phyloP scores from a whole-genome alignment of 2,797 vertebrate genomes.

The Atherinosoma microstoma region DNA sequence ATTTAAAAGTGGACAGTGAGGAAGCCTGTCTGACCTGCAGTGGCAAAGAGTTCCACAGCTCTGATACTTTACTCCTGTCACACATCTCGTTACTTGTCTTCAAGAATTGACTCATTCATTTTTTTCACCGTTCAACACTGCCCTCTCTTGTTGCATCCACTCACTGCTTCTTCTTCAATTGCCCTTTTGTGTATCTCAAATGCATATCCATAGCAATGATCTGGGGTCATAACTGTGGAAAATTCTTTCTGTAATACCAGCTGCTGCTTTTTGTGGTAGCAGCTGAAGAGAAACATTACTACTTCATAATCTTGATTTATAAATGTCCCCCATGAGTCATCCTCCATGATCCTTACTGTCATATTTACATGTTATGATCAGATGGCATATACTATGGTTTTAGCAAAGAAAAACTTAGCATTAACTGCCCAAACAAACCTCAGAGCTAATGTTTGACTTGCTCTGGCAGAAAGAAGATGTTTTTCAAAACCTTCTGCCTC shows the following conservation, averaged over 20 bases:
- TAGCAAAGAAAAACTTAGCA: background rate
- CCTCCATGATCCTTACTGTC: background rate
- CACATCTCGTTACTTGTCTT: background rate
- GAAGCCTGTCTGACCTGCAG: too few relatives aligned
- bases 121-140: background rate
- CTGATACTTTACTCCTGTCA: background rate
- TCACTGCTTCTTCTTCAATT: background rate
- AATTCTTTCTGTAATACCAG: background rate
- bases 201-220: background rate
- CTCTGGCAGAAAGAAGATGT: background rate
- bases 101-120: background rate
- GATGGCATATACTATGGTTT: background rate
- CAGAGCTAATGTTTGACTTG: background rate
- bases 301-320: background rate
- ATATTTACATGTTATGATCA: background rate
- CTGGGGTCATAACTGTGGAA: background rate
- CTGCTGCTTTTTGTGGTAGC: background rate
- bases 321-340: background rate
- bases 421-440: background rate
- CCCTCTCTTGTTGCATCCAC: background rate
- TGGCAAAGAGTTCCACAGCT: too few relatives aligned
- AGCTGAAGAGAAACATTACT: too few relatives aligned
- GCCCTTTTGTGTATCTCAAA: background rate
- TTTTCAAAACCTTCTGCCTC: background rate
- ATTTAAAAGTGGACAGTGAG: too few relatives aligned